A percentile compares a stretch with the other conserved stretches of the same genome.
Evolutionary conservation across 2,113 vertebrate genomes (phyloP).

Genomic region (Rhadina sibilatrix): DNA sequence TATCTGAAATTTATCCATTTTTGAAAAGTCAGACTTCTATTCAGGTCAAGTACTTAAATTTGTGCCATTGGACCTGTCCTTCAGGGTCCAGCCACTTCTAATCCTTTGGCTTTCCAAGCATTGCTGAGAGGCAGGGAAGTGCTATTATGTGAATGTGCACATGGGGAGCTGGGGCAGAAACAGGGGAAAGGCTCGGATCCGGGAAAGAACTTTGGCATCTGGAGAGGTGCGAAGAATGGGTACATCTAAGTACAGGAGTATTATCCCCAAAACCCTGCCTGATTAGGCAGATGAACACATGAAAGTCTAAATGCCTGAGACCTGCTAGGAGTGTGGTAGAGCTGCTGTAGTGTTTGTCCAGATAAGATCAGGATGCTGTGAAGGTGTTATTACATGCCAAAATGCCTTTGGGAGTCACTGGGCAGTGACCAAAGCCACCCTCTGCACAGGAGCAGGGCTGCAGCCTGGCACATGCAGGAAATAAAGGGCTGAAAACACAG

Average conservation of each 20-base stretch:
- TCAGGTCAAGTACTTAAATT: neutral
- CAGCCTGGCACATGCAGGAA: neutral
- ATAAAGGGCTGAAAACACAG: neutral
- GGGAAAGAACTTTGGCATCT: neutral
- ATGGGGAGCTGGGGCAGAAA: neutral
- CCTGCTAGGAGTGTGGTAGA: neutral
- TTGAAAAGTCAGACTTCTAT: neutral
- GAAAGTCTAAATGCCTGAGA: accelerated
- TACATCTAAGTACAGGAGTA: neutral
- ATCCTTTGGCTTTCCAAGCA: neutral
- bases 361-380: neutral
- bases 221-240: neutral
- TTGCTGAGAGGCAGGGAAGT: neutral
- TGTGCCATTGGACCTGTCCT: neutral
- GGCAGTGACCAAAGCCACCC: neutral
- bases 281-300: neutral
- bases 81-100: neutral
- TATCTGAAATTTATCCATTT: neutral
- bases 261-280: neutral
- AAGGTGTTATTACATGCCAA: neutral
- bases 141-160: neutral
- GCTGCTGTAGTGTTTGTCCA: neutral
- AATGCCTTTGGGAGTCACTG: neutral
- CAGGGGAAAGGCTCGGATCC: neutral
- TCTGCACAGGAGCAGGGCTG: neutral